Conservation (phyloP, 1,140 invertebrate species). For the Aradophagus sp. region DNA sequence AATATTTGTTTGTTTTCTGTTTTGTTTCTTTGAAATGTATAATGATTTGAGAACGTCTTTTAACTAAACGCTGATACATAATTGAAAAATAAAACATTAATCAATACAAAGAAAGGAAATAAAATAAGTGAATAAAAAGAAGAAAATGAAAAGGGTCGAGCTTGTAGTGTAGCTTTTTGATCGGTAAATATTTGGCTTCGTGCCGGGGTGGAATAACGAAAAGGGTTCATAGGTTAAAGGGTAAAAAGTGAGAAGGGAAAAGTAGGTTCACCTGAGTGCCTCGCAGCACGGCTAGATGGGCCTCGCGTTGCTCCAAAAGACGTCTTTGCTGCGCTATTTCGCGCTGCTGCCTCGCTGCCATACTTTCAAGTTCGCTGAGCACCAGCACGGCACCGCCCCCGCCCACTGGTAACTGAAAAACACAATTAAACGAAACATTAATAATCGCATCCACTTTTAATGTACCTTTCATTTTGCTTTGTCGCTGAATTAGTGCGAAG, state of each 20-base stretch:
- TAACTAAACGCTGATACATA: too few relatives aligned
- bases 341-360: slow-evolving; percentile 95
- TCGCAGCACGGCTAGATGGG: slow-evolving; percentile 84
- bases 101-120: too few relatives aligned
- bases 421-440: slow-evolving; percentile 22
- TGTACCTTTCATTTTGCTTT: slow-evolving; percentile 4
- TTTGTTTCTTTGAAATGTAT: too few relatives aligned
- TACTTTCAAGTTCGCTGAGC: slow-evolving; percentile 94
- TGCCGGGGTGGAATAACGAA: slow-evolving; percentile 24
- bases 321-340: slow-evolving; percentile 97
- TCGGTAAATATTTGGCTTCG: slow-evolving; percentile 32
- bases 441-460: slow-evolving; percentile 16
- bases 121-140: slow-evolving; percentile 22
- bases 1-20: too few relatives aligned
- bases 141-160: slow-evolving; percentile 8
- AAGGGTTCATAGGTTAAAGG: slow-evolving; percentile 28
- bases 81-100: too few relatives aligned
- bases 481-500: too few relatives aligned
- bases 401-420: slow-evolving; percentile 87
- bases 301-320: slow-evolving; percentile 94
- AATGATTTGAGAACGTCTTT: too few relatives aligned
- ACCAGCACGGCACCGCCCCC: slow-evolving; percentile 86
- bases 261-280: slow-evolving; percentile 69
- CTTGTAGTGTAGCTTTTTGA: slow-evolving; percentile 27
- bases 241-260: slow-evolving; percentile 27